A percentile compares a stretch with the other conserved stretches of the same genome.
These are phyloP conservation scores for Porites australiensis DNA, from an alignment of 64 coral and sea anemone species.

Conservation along the genomic window DNA sequence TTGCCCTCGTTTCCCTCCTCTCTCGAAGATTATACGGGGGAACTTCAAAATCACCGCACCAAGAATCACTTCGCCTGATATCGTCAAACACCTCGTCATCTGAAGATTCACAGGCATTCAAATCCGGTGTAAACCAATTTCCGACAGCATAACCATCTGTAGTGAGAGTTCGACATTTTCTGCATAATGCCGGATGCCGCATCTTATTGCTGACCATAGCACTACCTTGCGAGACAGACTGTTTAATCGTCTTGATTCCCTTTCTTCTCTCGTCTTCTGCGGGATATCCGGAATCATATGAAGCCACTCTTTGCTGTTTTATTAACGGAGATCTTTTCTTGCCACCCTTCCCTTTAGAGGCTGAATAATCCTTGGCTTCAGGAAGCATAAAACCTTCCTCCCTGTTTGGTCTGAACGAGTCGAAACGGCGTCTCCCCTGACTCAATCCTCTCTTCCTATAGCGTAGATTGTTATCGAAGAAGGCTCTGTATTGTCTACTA, in stretches of 20 bases:
- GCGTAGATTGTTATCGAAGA: background rate
- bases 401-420: background rate
- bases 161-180: background rate
- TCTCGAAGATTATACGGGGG: background rate
- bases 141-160: no score
- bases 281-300: slow-evolving; percentile 24
- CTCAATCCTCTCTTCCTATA: background rate
- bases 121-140: background rate
- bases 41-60: background rate
- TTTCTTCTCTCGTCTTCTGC: background rate
- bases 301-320: background rate
- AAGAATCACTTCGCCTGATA: background rate
- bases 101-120: background rate
- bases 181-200: background rate
- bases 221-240: background rate
- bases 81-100: background rate
- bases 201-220: background rate
- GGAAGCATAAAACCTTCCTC: background rate
- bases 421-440: background rate
- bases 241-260: background rate
- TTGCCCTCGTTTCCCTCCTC: background rate
- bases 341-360: no score
- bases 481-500: background rate
- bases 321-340: background rate
- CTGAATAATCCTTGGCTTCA: background rate